Evolutionary conservation across 2,797 vertebrate species (phyloP).

Genomic region (Paratrypauchen microcephalus): DNA sequence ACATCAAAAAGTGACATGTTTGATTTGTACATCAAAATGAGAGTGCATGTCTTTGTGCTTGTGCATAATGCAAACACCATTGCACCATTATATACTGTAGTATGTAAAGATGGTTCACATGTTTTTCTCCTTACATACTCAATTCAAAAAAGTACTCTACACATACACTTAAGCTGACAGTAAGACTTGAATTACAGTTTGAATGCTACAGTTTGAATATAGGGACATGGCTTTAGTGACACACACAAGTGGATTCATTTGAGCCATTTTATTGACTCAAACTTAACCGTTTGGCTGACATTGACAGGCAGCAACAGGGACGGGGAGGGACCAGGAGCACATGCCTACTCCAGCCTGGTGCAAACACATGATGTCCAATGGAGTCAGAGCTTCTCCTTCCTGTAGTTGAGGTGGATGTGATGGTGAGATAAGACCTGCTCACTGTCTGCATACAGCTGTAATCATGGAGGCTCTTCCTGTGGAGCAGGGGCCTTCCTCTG

Average conservation of each 20-base stretch:
- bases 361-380: not conserved
- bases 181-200: too few relatives aligned
- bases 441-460: not conserved
- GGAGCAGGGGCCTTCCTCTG: not conserved
- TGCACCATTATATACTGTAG: too few relatives aligned
- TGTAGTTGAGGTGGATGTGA: not conserved
- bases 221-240: too few relatives aligned
- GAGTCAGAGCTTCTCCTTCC: not conserved
- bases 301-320: not conserved
- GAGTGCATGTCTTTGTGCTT: too few relatives aligned
- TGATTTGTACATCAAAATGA: too few relatives aligned
- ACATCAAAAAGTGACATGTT: too few relatives aligned
- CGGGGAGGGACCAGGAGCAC: not conserved
- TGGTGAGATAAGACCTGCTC: not conserved
- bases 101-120: too few relatives aligned
- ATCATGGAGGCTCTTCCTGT: constrained; percentile 7
- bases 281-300: not conserved
- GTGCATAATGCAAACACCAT: too few relatives aligned
- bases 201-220: too few relatives aligned
- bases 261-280: not conserved
- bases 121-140: too few relatives aligned
- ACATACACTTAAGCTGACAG: too few relatives aligned
- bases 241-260: not conserved
- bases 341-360: not conserved
- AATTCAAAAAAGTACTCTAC: too few relatives aligned